Evolutionary conservation across 2,888 invertebrate species (phyloP), one percentile per base, ranked within the genome.

Genomic region (Cotesia congregata): DNA sequence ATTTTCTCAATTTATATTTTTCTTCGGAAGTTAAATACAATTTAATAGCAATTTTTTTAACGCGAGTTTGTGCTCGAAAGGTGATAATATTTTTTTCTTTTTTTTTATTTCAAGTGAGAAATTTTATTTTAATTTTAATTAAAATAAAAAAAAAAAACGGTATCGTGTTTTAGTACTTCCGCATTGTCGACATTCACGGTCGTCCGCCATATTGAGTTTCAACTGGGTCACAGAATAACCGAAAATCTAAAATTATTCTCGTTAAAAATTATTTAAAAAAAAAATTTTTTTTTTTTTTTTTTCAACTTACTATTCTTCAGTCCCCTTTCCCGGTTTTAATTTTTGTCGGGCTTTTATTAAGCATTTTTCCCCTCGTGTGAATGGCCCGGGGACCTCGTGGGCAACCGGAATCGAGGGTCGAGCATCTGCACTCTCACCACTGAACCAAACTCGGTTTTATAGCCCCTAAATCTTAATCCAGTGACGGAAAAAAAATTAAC

Each of bases 141-240:
- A 9, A 72, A 9, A 17, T 17, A 50, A 70, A 62, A 39, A 72
- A 50, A 50, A 50, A 50, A 50, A 50, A 12, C 7, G 12, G 50
- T 4, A 2, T 50, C 50, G 50, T 50, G 50, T 50, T 50, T 50
- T 50, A 50, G 50, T 65, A 74, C 78, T 76, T 78, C 76, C 76
- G 78, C 78, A 78, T 78, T 78, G 76, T 74, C 74, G 62, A 30
- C 72, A 75, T 78, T 74, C 70, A 77, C 74, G 68, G 72, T 74
- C 77, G 68, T 72, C 68, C 65, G 72, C 75, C 75, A 77, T 75
- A 75, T 75, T 75, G 77, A 77, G 77, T 68, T 77, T 77, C 77
- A 77, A 77, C 74, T 77, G 77, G 77, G 77, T 77, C 77, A 77
- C 77, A 67, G 77, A 74, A 77, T 77, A 7, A 7, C 72, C 69